phyloP scores from a whole-genome alignment of 2,113 vertebrate genomes.

The Diadophis punctatus region DNA sequence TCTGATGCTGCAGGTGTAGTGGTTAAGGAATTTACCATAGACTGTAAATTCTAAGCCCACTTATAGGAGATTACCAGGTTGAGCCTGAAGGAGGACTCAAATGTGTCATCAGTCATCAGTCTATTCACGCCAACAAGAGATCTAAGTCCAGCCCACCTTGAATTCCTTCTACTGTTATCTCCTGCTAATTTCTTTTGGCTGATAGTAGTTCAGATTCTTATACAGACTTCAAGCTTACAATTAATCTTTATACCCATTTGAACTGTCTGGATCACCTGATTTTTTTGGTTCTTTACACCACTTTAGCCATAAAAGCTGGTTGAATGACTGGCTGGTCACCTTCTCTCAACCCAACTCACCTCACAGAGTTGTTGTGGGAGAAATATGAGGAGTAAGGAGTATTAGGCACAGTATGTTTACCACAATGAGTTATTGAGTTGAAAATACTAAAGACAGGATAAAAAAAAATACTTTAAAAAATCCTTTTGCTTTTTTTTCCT shows the following conservation, averaged over 20 bases:
- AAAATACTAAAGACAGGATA: neutral
- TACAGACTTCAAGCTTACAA: neutral
- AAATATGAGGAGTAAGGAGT: neutral
- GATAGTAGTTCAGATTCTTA: neutral
- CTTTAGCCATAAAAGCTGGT: neutral
- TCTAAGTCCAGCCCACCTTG: neutral
- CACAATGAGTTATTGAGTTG: neutral
- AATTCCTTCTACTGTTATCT: neutral
- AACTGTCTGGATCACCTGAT: neutral
- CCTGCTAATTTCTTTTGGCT: neutral
- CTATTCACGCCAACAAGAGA: neutral
- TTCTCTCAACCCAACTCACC: neutral
- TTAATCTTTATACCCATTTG: neutral
- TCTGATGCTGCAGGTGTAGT: neutral
- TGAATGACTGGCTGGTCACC: neutral
- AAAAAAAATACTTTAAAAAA: neutral
- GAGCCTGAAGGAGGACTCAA: neutral
- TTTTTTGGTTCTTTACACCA: neutral
- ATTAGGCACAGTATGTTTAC: neutral
- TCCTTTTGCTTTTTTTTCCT: constrained; percentile 2
- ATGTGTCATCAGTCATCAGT: neutral
- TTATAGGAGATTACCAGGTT: neutral
- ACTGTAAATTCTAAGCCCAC: neutral
- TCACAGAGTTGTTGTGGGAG: neutral
- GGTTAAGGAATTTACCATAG: neutral